Percentiles rank a stretch among this genome's conserved stretches.
Conservation (phyloP, 2,888 invertebrate genomes). For the Sphecodes monilicornis region DNA sequence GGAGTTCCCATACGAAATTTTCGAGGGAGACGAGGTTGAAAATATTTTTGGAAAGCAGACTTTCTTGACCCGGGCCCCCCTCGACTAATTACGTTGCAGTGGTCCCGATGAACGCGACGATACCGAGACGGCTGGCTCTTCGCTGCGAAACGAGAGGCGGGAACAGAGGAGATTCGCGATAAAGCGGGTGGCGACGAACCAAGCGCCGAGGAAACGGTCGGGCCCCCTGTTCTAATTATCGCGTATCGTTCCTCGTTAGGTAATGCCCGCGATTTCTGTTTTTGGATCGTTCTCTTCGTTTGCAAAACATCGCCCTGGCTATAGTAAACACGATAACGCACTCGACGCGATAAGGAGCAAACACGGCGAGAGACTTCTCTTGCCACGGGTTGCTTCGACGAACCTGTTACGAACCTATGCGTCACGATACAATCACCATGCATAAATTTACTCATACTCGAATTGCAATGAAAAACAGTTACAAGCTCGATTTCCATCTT, state of each 20-base stretch:
- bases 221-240: constrained; percentile 60
- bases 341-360: constrained; percentile 13
- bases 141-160: constrained; percentile 9
- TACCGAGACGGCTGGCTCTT: neutral
- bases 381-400: neutral
- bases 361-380: neutral
- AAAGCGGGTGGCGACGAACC: constrained; percentile 56
- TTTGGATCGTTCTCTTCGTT: constrained; percentile 24
- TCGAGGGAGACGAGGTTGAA: neutral
- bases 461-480: neutral
- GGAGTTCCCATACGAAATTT: neutral
- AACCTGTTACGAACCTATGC: neutral
- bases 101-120: neutral
- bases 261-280: constrained; percentile 48
- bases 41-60: neutral
- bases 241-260: constrained; percentile 30
- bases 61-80: neutral
- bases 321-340: constrained; percentile 70
- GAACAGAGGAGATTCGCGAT: constrained; percentile 47
- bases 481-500: neutral
- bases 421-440: neutral
- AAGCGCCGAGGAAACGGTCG: constrained; percentile 55
- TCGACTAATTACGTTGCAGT: neutral
- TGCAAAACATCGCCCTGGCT: constrained; percentile 59
- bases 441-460: neutral